Conservation (phyloP, 2,888 invertebrate genomes). For the Graphium colonna region DNA sequence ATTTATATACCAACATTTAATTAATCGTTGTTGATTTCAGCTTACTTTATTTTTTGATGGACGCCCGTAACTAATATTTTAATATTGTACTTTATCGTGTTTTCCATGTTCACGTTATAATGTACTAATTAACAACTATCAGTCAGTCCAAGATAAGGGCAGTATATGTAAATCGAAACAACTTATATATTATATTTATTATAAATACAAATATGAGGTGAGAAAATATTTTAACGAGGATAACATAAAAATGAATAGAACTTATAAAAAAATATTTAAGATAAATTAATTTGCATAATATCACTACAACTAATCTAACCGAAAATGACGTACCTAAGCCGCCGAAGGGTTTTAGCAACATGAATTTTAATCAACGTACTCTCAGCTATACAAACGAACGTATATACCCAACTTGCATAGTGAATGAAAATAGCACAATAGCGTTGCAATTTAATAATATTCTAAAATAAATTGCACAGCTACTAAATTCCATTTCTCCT, state of each 20-base stretch:
- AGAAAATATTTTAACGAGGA: too few species aligned
- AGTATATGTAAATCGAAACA: neutral
- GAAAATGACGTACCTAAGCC: conserved; percentile 8
- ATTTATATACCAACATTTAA: neutral
- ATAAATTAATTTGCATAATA: conserved; percentile 7
- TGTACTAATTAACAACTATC: neutral
- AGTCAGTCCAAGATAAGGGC: neutral
- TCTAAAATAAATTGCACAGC: neutral
- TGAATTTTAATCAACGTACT: conserved; percentile 24
- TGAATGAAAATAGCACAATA: conserved; percentile 18
- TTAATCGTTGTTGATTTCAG: neutral
- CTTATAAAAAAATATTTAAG: neutral
- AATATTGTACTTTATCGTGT: too few species aligned
- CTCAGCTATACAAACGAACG: conserved; percentile 22
- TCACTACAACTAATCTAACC: conserved; percentile 19
- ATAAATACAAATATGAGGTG: too few species aligned
- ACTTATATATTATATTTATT: neutral
- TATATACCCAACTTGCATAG: conserved; percentile 22
- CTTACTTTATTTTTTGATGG: too few species aligned
- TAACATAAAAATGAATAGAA: neutral
- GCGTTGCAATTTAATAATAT: conserved; percentile 8
- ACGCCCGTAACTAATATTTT: too few species aligned
- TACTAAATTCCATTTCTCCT: neutral
- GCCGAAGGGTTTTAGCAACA: conserved; percentile 18
- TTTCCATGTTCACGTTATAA: neutral